These are phyloP conservation scores for Maccullochella peelii DNA, from an alignment of 2,113 vertebrate genomes.

Conservation along the genomic window DNA sequence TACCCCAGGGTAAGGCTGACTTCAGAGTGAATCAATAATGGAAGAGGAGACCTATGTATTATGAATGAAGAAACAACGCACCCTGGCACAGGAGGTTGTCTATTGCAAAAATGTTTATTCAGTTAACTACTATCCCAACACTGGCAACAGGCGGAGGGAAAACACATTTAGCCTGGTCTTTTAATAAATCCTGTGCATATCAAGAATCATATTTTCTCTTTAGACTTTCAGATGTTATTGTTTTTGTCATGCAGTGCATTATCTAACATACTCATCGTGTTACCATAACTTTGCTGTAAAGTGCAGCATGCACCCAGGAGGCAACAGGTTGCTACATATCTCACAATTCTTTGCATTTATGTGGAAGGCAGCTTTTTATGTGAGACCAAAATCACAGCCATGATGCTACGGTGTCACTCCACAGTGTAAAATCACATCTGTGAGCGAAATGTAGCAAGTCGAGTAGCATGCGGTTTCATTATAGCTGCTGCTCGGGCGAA, in stretches of 20 bases:
- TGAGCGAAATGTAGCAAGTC: slow-evolving; percentile 48
- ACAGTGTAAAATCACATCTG: slow-evolving; percentile 43
- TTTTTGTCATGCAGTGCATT: background rate
- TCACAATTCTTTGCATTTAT: background rate
- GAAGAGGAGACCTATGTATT: slow-evolving; percentile 63
- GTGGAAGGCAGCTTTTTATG: background rate
- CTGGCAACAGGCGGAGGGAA: background rate
- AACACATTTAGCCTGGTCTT: slow-evolving; percentile 30
- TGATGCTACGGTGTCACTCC: background rate
- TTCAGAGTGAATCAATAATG: slow-evolving; percentile 72
- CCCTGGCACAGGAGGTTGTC: slow-evolving; percentile 41
- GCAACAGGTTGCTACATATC: background rate
- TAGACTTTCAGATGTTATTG: background rate
- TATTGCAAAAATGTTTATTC: slow-evolving; percentile 62
- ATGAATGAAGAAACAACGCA: slow-evolving; percentile 67
- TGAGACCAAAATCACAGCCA: background rate
- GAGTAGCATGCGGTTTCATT: slow-evolving; percentile 15
- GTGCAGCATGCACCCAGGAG: background rate
- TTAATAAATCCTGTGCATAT: slow-evolving; percentile 24
- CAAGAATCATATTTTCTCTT: background rate
- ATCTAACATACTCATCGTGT: background rate
- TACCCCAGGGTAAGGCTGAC: slow-evolving; percentile 57
- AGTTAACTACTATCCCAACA: slow-evolving; percentile 41
- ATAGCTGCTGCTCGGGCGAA: slow-evolving; percentile 1
- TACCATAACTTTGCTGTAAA: slow-evolving; percentile 1